Base-by-base conservation (phyloP, 1,140 invertebrate species). In the Phymorhynchus buccinoides region DNA sequence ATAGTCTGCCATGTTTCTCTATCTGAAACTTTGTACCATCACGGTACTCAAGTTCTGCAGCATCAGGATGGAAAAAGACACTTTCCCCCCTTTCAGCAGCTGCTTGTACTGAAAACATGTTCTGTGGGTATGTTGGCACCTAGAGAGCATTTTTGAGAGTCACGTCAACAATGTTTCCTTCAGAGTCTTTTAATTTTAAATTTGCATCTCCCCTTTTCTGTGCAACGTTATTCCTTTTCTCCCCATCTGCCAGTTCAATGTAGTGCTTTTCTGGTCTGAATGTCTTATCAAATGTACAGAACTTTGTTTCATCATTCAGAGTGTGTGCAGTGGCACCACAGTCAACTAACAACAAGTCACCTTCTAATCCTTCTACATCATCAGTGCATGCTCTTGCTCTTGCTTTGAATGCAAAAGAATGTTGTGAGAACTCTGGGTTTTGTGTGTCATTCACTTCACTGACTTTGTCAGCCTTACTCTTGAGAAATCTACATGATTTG, bases 21-120 rank as follows among this genome's bases (percentile, higher is more conserved):
- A 73, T 73, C 12, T 30, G 9, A 73, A 73, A 73, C 71, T 39
- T 73, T 12, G 37, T 3, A 73, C 71, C 71, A 73, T 73, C 71
- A 16, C n/a, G 12, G 27, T 30, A 32, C 37, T 16, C 37, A 73
- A 73, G 71, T 73, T 73, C 1, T 32, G 71, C 30, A 39, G 12
- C n/a, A n/a, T 73, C 37, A 14, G 71, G 37, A 14, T 73, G 12
- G 71, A 73, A 73, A 32, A 14, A 27, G n/a, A 73, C 71, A 1
- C 9, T 73, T 14, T 30, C 71, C 37, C 71, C 71, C 1, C 37
- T 39, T 14, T 73, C 71, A 73, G 37, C n/a, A 14, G 71, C 71
- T 32, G 71, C 71, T 27, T 73, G 71, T 14, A 73, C 71, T 32
- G 71, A 73, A 87, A 89, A 82, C 85, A 83, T 39, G 82, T 79